These are phyloP conservation scores for Eospalax fontanierii DNA, from an alignment of 2,797 vertebrate genomes.

Conservation along the genomic window DNA sequence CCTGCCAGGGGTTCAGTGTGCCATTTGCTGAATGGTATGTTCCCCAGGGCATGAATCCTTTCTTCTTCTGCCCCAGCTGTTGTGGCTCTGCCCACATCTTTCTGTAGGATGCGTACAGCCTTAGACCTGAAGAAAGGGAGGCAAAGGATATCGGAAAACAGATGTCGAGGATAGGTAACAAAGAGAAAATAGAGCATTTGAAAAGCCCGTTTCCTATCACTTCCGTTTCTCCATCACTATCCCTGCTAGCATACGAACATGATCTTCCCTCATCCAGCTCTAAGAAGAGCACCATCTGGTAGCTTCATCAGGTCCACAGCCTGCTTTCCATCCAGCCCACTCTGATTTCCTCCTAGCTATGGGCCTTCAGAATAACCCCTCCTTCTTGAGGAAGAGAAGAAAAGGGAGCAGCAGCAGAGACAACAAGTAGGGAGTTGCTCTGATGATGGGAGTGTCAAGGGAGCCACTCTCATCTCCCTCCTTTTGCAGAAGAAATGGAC, in stretches of 20 bases:
- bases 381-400: not conserved
- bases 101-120: not conserved
- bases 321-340: slow-evolving; percentile 43
- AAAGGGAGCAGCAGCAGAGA: fast-evolving
- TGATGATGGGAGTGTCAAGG: not conserved
- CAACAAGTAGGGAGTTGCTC: not conserved
- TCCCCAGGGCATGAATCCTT: not conserved
- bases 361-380: not conserved
- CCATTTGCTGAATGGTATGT: not conserved
- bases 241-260: slow-evolving; percentile 32
- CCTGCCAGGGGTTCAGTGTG: not conserved
- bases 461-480: fast-evolving
- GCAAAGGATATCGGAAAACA: not conserved
- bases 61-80: too few species aligned
- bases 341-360: slow-evolving; percentile 25
- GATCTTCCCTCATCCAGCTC: slow-evolving; percentile 35
- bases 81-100: not conserved
- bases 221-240: not conserved
- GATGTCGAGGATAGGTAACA: not conserved
- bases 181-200: not conserved
- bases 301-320: slow-evolving; percentile 17
- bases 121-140: not conserved
- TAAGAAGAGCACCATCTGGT: slow-evolving; percentile 64
- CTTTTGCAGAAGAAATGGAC: not conserved
- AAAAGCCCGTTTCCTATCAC: not conserved